phyloP scores from a whole-genome alignment of 2,797 vertebrate genomes.

The Bucorvus abyssinicus region DNA sequence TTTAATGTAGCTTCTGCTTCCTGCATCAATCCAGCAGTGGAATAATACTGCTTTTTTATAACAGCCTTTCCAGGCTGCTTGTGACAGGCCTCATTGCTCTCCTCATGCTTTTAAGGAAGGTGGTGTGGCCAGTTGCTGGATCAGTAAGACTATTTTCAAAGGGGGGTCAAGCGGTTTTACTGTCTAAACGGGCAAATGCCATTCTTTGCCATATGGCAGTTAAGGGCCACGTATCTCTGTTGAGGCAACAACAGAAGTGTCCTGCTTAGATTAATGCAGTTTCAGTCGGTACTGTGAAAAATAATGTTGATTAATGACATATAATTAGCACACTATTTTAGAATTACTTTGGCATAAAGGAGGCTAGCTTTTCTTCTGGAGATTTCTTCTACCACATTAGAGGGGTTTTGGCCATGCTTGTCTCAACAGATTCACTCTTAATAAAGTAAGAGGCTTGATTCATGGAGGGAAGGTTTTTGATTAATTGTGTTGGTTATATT shows the following conservation, averaged over 20 bases:
- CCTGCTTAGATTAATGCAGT: not conserved
- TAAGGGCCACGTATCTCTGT: not conserved
- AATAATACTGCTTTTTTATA: constrained; percentile 16
- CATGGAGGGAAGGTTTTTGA: not conserved
- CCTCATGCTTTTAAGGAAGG: not conserved
- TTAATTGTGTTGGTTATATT: not conserved
- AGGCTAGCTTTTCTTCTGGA: not conserved
- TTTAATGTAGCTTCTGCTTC: constrained; percentile 24
- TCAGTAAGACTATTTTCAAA: not conserved
- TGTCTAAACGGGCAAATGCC: not conserved
- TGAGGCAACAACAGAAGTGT: not conserved
- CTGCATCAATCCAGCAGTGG: not conserved
- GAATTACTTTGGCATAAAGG: not conserved
- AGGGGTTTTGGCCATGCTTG: not conserved
- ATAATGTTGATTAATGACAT: not conserved
- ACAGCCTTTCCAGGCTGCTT: not conserved
- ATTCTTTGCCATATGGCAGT: not conserved
- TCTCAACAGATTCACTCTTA: constrained; percentile 16
- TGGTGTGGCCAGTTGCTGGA: not conserved
- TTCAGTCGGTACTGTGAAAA: not conserved
- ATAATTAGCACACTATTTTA: not conserved
- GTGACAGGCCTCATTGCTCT: not conserved
- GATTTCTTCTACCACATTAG: not conserved
- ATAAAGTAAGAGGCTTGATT: not conserved
- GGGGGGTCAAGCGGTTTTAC: not conserved